phyloP scores from a whole-genome alignment of 1,140 invertebrate species.

The Daktulosphaira vitifoliae region DNA sequence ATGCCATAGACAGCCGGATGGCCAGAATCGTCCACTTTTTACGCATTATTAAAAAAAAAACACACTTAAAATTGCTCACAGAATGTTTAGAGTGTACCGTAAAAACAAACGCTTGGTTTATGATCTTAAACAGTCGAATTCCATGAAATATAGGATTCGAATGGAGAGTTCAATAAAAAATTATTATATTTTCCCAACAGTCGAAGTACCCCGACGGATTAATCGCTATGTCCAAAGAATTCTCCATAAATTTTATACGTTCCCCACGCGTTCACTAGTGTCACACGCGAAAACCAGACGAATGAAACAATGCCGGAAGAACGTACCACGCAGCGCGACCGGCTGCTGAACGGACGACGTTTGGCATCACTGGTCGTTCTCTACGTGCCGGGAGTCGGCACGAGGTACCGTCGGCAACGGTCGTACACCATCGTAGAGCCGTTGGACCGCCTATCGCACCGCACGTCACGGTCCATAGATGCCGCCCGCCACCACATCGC shows the following conservation, averaged over 20 bases:
- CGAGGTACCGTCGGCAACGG: slow-evolving; percentile 1
- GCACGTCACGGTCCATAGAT: neutral
- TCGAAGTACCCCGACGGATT: too few relatives aligned
- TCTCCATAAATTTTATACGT: too few relatives aligned
- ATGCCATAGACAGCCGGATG: neutral
- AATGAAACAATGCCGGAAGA: neutral
- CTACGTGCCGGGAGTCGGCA: slow-evolving; percentile 9
- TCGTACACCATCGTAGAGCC: neutral
- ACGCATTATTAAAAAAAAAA: neutral
- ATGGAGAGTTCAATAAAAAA: too few relatives aligned
- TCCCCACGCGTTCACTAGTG: neutral
- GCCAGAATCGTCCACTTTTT: neutral
- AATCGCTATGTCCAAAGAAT: too few relatives aligned
- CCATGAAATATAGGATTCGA: too few relatives aligned
- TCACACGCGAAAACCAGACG: neutral
- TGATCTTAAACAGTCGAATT: too few relatives aligned
- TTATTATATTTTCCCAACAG: too few relatives aligned
- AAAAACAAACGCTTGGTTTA: too few relatives aligned
- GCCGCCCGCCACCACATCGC: neutral
- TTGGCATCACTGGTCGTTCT: neutral
- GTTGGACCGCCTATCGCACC: neutral
- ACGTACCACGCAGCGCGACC: neutral
- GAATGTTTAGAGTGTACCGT: too few relatives aligned
- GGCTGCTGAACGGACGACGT: slow-evolving; percentile 16
- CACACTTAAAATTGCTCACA: too few relatives aligned